phyloP scores from a whole-genome alignment of 2,888 invertebrate genomes.

The Tenodera sinensis region DNA sequence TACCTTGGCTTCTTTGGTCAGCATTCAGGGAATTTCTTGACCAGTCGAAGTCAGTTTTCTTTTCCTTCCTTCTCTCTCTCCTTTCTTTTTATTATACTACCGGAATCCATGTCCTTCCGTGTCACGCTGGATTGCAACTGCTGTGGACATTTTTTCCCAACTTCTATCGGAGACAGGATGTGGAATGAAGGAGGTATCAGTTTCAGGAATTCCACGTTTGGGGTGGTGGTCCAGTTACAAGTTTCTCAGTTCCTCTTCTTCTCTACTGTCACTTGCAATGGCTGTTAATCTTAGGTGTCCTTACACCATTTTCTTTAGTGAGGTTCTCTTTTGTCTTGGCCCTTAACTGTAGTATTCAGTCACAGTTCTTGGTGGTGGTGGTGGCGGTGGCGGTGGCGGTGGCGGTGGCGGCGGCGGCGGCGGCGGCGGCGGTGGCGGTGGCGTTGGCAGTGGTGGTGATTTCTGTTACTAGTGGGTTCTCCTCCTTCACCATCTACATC shows the following conservation, averaged over 20 bases:
- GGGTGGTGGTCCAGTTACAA: neutral
- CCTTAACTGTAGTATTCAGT: no score
- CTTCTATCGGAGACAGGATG: neutral
- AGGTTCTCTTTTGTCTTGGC: neutral
- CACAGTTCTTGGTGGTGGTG: no score
- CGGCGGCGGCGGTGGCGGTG: no score
- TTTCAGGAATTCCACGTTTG: slow-evolving; percentile 11
- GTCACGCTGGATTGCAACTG: slow-evolving; percentile 1
- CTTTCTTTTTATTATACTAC: neutral
- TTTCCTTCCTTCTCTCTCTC: neutral
- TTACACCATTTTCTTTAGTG: neutral
- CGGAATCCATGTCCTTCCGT: neutral
- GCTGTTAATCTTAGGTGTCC: neutral
- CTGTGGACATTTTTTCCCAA: neutral
- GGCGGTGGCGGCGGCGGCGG: no score
- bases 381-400: no score
- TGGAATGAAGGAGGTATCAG: neutral
- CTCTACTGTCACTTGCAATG: neutral
- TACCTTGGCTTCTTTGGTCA: slow-evolving; percentile 13
- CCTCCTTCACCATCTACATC: no score
- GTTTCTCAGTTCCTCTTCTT: neutral
- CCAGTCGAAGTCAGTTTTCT: slow-evolving; percentile 9
- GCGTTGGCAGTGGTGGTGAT: no score
- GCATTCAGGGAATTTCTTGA: slow-evolving; percentile 17
- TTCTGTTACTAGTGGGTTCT: no score